These are phyloP conservation scores for Adela reaumurella DNA, from an alignment of 2,888 invertebrate species.

Conservation along the genomic window DNA sequence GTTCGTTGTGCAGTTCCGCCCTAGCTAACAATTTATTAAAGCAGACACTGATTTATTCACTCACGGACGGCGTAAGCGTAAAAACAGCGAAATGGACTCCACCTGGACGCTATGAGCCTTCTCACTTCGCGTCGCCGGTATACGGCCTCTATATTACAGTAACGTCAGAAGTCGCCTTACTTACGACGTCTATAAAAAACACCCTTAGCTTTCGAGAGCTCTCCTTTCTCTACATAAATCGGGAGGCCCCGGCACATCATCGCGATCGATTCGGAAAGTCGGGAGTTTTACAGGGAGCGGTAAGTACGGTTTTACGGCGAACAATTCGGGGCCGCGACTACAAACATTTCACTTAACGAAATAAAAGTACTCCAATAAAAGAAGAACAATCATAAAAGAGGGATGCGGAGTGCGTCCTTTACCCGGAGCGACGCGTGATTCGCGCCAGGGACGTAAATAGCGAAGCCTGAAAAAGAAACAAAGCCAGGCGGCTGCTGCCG, in stretches of 20 bases:
- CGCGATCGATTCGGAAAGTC: not conserved
- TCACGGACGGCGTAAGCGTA: not conserved
- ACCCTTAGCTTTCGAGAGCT: not conserved
- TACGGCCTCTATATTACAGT: not conserved
- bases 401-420: constrained; percentile 27
- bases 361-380: constrained; percentile 54
- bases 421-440: constrained; percentile 8
- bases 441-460: not conserved
- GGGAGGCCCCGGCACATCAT: not conserved
- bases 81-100: not conserved
- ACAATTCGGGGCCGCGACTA: constrained; percentile 7
- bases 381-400: constrained; percentile 53
- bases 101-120: no score
- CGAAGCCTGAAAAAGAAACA: not conserved
- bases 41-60: not conserved
- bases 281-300: constrained; percentile 44
- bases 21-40: not conserved
- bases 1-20: not conserved
- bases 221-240: not conserved
- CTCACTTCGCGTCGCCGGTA: no score
- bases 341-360: constrained; percentile 43
- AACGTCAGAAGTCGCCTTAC: not conserved
- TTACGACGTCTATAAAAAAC: not conserved
- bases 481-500: no score
- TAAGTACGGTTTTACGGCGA: constrained; percentile 48